phyloP scores from a whole-genome alignment of 2,888 invertebrate genomes.

The Temnothorax ravouxi region DNA sequence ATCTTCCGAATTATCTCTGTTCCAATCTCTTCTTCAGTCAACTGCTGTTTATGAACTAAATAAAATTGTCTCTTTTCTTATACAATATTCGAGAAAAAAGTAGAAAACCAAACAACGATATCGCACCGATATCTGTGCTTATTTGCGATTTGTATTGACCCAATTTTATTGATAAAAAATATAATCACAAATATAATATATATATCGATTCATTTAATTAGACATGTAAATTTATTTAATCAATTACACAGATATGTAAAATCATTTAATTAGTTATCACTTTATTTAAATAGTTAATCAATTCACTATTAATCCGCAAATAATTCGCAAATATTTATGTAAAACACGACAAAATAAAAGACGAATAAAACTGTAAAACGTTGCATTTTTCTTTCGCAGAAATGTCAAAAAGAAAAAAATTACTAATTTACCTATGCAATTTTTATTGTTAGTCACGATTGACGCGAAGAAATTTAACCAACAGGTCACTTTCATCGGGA shows the following conservation, averaged over 20 bases:
- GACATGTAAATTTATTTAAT: constrained; percentile 9
- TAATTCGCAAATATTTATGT: not conserved
- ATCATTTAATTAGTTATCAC: not conserved
- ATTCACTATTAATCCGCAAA: not conserved
- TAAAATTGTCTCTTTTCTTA: not conserved
- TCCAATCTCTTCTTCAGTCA: not conserved
- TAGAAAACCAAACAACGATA: not conserved
- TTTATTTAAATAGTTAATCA: constrained; percentile 6
- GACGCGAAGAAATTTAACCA: not conserved
- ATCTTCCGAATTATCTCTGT: too few species aligned
- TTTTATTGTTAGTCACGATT: not conserved
- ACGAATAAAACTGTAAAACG: not conserved
- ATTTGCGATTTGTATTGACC: not conserved
- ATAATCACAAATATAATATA: not conserved
- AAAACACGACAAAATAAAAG: not conserved
- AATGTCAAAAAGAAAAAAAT: not conserved
- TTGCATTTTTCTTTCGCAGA: not conserved
- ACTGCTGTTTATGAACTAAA: not conserved
- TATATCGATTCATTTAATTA: not conserved
- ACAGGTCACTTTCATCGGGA: not conserved
- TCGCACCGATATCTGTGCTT: not conserved
- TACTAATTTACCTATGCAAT: not conserved
- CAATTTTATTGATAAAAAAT: constrained; percentile 2
- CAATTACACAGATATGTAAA: not conserved
- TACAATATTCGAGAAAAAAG: not conserved